Conservation (phyloP, 2,113 vertebrate genomes). For the Furnarius figulus region DNA sequence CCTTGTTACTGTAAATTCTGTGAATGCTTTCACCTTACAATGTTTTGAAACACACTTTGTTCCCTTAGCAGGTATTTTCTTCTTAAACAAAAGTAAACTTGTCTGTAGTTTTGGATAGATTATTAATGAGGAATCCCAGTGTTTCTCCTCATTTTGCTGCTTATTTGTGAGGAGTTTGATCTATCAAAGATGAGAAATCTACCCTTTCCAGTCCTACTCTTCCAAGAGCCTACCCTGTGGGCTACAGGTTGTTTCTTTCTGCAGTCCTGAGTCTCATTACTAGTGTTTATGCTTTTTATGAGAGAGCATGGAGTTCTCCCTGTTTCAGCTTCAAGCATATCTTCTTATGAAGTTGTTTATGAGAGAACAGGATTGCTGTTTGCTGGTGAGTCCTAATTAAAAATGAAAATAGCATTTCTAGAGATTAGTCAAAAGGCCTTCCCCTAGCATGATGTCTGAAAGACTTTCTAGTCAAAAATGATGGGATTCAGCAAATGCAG, state of each 20-base stretch:
- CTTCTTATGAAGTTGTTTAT: slow-evolving; percentile 1
- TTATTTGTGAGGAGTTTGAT: background rate
- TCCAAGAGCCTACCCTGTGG: background rate
- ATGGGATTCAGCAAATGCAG: background rate
- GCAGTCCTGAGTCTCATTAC: background rate
- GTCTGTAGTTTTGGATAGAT: background rate
- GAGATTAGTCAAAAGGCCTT: background rate
- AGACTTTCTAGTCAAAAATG: background rate
- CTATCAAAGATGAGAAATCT: background rate
- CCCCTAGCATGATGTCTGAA: background rate
- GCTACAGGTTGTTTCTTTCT: background rate
- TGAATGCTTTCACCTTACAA: background rate
- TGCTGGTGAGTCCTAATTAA: slow-evolving; percentile 21
- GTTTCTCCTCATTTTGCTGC: background rate
- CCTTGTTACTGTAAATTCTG: background rate
- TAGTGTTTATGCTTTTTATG: background rate
- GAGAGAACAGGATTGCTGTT: slow-evolving; percentile 35
- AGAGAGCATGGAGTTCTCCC: background rate
- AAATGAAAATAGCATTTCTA: slow-evolving; percentile 19
- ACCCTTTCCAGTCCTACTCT: background rate
- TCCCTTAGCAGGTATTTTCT: background rate
- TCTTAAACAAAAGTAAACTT: background rate
- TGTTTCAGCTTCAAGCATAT: background rate
- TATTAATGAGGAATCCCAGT: background rate
- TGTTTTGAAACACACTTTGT: background rate